Evolutionary conservation across 2,113 vertebrate genomes (phyloP), one percentile per base, ranked within the genome.

Genomic region (Macrotis lagotis): DNA sequence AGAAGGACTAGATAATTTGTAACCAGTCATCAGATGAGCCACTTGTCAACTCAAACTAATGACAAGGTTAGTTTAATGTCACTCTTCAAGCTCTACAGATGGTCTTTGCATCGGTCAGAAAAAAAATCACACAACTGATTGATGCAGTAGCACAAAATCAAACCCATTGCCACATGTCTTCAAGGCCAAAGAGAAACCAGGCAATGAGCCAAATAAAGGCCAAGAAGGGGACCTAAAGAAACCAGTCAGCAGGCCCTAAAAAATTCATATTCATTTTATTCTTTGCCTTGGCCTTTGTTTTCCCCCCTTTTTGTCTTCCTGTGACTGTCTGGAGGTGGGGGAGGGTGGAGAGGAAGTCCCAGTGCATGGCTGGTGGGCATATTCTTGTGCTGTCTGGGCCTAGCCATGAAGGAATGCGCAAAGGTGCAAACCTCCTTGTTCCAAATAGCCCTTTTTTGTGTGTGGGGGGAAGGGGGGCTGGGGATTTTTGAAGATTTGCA

Each of bases 1-100:
- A 31, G 92, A 94, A 95, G 37, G 91, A 97, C 97, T 93, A 95
- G 93, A 97, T 94, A 96, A 97, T 96, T 95, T 92, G 53, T 93
- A 97, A 92, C 88, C 28, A 92, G 94, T 97, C 96, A 97, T 66
- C 95, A 92, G 90, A 90, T 50, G 25, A 50, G 59, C 44, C 90
- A 53, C 94, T 96, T 95, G 94, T 94, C 90, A 95, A 96, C 93
- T 94, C 92, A 94, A 95, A 74, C 53, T 96, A 97, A 97, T 96
- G 96, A 96, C 26, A 55, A 96, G 93, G 93, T 95, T 91, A 89
- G 88, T 59, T 66, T 52, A 94, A 91, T 47, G 91, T 50, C 88
- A 24, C 90, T 88, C 88, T 74, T 94, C 89, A 26, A 25, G 74
- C 51, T 92, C 31, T 66, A 95, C 49, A 95, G 94, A 96, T 7